phyloP scores from a whole-genome alignment of 1,140 invertebrate species.

The Drosophila persimilis region DNA sequence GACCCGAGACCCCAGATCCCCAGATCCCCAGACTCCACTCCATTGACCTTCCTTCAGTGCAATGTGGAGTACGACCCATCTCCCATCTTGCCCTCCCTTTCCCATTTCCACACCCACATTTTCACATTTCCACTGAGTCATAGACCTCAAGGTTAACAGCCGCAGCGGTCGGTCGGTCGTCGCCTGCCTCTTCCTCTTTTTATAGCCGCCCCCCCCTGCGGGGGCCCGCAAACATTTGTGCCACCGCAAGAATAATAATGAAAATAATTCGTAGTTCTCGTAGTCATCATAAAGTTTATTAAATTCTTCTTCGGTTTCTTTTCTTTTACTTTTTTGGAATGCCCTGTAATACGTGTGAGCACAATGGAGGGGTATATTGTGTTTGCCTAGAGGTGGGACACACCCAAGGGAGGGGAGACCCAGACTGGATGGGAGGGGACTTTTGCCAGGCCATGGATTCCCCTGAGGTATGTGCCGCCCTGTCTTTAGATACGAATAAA shows the following conservation, averaged over 20 bases:
- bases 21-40: slow-evolving; percentile 4
- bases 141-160: slow-evolving; percentile 81
- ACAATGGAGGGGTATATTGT: slow-evolving; percentile 6
- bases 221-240: slow-evolving; percentile 23
- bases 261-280: slow-evolving; percentile 75
- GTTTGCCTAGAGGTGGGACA: too few species aligned
- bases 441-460: too few species aligned
- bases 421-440: too few species aligned
- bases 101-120: too few species aligned
- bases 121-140: slow-evolving; percentile 54
- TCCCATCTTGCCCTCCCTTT: not conserved
- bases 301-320: slow-evolving; percentile 58
- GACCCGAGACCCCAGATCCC: not conserved
- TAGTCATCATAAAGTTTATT: slow-evolving; percentile 67
- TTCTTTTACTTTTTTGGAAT: slow-evolving; percentile 8
- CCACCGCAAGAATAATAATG: slow-evolving; percentile 62
- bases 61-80: slow-evolving; percentile 68
- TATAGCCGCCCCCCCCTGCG: slow-evolving; percentile 41
- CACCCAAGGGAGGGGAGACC: too few species aligned
- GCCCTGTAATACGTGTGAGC: slow-evolving; percentile 33
- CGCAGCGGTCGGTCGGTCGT: slow-evolving; percentile 19
- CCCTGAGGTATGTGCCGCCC: too few species aligned
- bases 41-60: slow-evolving; percentile 55
- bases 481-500: too few species aligned
- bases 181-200: slow-evolving; percentile 49